Conservation (phyloP, 1,140 invertebrate species). For the Procambarus virginalis region DNA sequence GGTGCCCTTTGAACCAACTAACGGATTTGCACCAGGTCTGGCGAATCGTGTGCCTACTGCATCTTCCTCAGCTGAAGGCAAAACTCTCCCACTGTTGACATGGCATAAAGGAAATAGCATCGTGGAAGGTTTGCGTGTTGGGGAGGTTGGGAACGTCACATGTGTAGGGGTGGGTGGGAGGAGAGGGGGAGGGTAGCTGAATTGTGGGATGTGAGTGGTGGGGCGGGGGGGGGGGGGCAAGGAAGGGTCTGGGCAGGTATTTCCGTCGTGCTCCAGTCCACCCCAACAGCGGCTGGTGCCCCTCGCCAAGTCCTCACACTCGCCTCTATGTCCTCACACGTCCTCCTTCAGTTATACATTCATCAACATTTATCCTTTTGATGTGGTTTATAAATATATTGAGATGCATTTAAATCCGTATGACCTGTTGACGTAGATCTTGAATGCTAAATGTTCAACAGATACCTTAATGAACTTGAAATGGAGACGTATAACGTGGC, state of each 20-base stretch:
- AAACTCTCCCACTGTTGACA: too few relatives aligned
- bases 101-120: neutral
- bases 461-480: too few relatives aligned
- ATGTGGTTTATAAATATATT: too few relatives aligned
- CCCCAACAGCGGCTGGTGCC: neutral
- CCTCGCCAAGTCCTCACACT: neutral
- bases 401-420: too few relatives aligned
- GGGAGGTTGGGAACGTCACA: neutral
- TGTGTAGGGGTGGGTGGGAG: neutral
- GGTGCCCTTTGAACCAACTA: neutral
- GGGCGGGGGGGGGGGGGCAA: neutral
- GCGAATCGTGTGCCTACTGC: neutral
- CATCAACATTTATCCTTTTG: too few relatives aligned
- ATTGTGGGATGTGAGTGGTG: neutral
- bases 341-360: neutral
- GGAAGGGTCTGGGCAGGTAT: slow-evolving; percentile 1
- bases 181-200: too few relatives aligned
- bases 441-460: too few relatives aligned
- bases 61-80: neutral
- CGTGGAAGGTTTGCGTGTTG: neutral
- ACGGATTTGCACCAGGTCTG: neutral
- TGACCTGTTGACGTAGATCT: too few relatives aligned
- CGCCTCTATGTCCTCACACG: neutral
- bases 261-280: slow-evolving; percentile 10
- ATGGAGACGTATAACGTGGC: too few relatives aligned